Evolutionary conservation across 2,797 vertebrate species (phyloP), one percentile per base, ranked within the genome.

Genomic region (Pelochelys cantorii): DNA sequence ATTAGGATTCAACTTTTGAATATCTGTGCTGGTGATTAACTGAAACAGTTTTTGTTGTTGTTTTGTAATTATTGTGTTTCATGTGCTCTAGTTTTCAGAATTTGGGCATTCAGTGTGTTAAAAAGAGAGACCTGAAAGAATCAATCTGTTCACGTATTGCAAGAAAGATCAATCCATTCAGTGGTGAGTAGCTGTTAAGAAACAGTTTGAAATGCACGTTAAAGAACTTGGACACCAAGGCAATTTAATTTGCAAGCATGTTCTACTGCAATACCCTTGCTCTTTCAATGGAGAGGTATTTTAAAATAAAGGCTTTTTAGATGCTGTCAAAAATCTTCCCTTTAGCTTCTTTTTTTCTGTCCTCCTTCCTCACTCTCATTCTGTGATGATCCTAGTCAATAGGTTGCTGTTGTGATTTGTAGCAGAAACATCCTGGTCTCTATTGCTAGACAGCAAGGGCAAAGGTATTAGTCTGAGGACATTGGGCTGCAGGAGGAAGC

Each of bases 31-130:
- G 84, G 34, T 90, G 20, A 91, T 92, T 86, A 83, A 80, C 53
- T 90, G 2, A 75, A 85, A 82, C 59, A 15, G 12, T 42, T 15
- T 90, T 94, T 71, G 80, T 80, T 89, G 27, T 83, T 92, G 87
- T 56, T 88, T 91, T 78, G 37, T 95, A 81, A 18, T 82, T 81
- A 52, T 89, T 96, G 85, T 94, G 62, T 52, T 37, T 2, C 93
- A 3, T 95, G n/a, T 96, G 59, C 95, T 97, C 89, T 96, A 99
- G 99, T 94, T 99, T 99, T 97, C 99, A 99, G 98, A 99, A 99
- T 95, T 97, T 99, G 98, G 99, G 99, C 10, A 99, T 99, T 97
- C 99, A 99, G 94, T 99, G 99, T 96, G 99, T 99, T 95, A 98
- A 99, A 97, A 99, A 99, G 97, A 99, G 98, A 97, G 99, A 99